Evolutionary conservation across 2,888 invertebrate genomes (phyloP), one percentile per base, ranked within the genome.

Genomic region (Lordiphosa andalusiaca): DNA sequence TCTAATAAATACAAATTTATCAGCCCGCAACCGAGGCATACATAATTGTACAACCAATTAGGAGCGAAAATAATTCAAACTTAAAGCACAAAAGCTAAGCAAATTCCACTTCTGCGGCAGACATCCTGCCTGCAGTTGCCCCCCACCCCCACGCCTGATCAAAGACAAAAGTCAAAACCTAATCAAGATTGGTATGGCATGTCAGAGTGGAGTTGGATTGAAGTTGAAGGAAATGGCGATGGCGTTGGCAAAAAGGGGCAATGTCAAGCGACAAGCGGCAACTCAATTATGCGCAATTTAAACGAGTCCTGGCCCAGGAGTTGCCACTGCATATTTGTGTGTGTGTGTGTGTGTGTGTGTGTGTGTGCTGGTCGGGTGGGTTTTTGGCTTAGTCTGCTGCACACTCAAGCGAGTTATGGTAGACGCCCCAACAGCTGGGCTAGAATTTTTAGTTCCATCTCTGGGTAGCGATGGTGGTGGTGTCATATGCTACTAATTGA

Each of bases 1-100:
- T 69, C 65, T 83, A 85, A 85, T 85, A 84, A 84, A 81, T 83
- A 83, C 76, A 71, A 83, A 83, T 81, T 78, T 84, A 86, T 84
- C 86, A 84, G 76, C 66, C 48, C 67, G 72, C 73, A 76, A 78
- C 71, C 71, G 67, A 73, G 67, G 71, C 84, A 77, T 78, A 81
- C 71, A 71, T 78, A 73, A 73, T 78, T 67, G 81, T 69, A 66
- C 72, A 71, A 71, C 73, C 81, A 84, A 84, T 84, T 84, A 84
- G 75, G 67, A 76, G 56, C 53, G 67, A 58, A 69, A 64, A 69
- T 69, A 70, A 71, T 59, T 72, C 69, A 73, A 70, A 67, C 62
- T 55, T 63, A 67, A 67, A 59, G 61, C 72, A 39, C 42, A 61
- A 51, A 62, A 58, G 46, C 33, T 52, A 50, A 58, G 53, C 55